Base-by-base conservation (phyloP, 92 coral and sea anemone genomes). In the Ricordea florida region DNA sequence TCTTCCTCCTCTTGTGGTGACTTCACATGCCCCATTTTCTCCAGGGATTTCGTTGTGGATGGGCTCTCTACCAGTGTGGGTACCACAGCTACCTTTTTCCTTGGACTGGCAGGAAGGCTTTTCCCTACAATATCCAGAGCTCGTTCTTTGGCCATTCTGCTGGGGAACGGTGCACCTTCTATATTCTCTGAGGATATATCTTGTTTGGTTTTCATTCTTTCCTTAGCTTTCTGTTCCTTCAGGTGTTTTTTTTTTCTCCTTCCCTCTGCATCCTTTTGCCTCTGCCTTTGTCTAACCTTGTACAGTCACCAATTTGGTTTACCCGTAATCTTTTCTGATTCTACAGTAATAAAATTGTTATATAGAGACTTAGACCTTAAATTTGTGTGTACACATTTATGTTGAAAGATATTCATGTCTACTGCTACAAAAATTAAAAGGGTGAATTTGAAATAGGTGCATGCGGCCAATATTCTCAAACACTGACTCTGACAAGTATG, bases 21-120 rank as follows among this genome's bases (percentile, higher is more conserved):
- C 23, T 18, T 15, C 7, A 78, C 20, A 0, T 25, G 11, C 11
- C 84, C 77, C 11, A 35, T 36, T 11, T 9, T 27, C 29, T 24
- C 31, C 5, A 76, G 41, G 35, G 66, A 35, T 28, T 55, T 14
- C 38, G 52, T 38, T 52, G 51, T 49, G 27, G 82, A 31, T 18
- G 82, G 37, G 36, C 66, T 76, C 8, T 56, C 50, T 49, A 76
- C 57, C 28, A 76, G 15, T 40, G 56, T 18, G 17, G 44, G 28
- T 15, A 76, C 56, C 16, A 76, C 65, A 22, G 57, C 74, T 9
- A 21, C 27, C 31, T 38, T 62, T 29, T 52, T 50, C n/a, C 43
- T 23, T 2, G 56, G 66, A 8, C 43, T 62, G 40, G 14, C 34
- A 48, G 83, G 66, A 28, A 76, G 57, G 37, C 14, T 53, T 16